Percentiles rank a stretch among this genome's conserved stretches.
These are phyloP conservation scores for Crocidura indochinensis DNA, from an alignment of 2,797 vertebrate genomes.

Conservation along the genomic window DNA sequence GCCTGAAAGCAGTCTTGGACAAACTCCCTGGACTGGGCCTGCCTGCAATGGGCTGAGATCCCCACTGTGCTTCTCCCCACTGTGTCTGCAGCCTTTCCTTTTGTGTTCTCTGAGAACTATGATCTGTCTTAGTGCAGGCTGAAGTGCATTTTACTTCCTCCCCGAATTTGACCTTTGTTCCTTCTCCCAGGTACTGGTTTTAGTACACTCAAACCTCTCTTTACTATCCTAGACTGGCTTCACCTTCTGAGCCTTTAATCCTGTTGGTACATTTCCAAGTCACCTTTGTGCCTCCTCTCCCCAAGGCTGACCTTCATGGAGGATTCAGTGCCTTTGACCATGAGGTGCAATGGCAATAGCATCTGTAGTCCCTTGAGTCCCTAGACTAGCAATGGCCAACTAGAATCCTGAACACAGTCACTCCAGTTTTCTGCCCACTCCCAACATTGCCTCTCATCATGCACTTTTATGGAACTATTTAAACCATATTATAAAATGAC, in stretches of 20 bases:
- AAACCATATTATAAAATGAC: conserved; percentile 76
- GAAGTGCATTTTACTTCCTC: background rate
- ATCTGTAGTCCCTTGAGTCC: background rate
- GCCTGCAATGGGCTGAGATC: accelerated
- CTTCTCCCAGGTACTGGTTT: no score
- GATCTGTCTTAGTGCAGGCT: no score
- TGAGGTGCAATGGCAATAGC: accelerated
- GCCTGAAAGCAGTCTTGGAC: no score
- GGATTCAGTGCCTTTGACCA: background rate
- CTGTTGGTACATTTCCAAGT: background rate
- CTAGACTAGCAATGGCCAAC: conserved; percentile 41
- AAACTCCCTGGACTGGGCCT: background rate
- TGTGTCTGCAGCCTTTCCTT: background rate
- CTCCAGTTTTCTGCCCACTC: background rate
- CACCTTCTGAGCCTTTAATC: background rate
- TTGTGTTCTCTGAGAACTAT: background rate
- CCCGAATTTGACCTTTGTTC: background rate
- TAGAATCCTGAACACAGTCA: conserved; percentile 3
- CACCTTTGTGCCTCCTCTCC: background rate
- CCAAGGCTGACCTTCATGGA: accelerated
- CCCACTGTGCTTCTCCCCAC: no score
- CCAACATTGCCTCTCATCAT: conserved; percentile 16
- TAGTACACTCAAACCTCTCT: accelerated
- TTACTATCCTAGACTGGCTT: background rate
- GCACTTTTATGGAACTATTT: conserved; percentile 72